phyloP scores from a whole-genome alignment of 1,140 invertebrate genomes.

The Thaumetopoea pityocampa region DNA sequence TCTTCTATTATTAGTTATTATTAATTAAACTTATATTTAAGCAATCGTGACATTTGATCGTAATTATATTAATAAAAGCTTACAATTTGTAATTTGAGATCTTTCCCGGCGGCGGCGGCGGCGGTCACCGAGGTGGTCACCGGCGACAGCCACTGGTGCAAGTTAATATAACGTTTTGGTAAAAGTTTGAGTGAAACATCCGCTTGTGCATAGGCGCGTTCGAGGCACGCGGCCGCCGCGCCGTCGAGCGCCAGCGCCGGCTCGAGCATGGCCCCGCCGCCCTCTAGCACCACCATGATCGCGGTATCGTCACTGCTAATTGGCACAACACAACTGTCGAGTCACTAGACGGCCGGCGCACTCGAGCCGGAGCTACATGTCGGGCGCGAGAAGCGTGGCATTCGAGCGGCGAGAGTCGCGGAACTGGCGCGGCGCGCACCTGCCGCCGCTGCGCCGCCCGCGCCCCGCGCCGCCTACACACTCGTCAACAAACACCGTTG shows the following conservation, averaged over 20 bases:
- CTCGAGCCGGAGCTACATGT: constrained; percentile 48
- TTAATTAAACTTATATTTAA: no score
- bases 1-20: no score
- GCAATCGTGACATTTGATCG: background rate
- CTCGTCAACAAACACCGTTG: constrained; percentile 67
- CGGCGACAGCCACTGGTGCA: constrained; percentile 91
- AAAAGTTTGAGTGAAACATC: constrained; percentile 89
- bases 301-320: constrained; percentile 32
- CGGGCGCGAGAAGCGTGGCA: constrained; percentile 42
- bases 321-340: constrained; percentile 37
- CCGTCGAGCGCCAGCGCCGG: constrained; percentile 70
- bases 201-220: constrained; percentile 85
- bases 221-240: constrained; percentile 76
- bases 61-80: constrained; percentile 20
- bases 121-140: constrained; percentile 75
- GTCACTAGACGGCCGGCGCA: constrained; percentile 38
- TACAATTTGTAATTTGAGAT: constrained; percentile 85
- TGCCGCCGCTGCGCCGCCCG: constrained; percentile 45
- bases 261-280: constrained; percentile 77
- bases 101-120: constrained; percentile 77
- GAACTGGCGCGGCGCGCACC: constrained; percentile 64
- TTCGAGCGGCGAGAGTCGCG: constrained; percentile 51
- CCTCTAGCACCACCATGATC: constrained; percentile 84
- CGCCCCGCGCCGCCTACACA: constrained; percentile 50
- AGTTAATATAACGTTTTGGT: constrained; percentile 90